Evolutionary conservation across 2,113 vertebrate genomes (phyloP).

Genomic region (Phylloscopus whistleri): DNA sequence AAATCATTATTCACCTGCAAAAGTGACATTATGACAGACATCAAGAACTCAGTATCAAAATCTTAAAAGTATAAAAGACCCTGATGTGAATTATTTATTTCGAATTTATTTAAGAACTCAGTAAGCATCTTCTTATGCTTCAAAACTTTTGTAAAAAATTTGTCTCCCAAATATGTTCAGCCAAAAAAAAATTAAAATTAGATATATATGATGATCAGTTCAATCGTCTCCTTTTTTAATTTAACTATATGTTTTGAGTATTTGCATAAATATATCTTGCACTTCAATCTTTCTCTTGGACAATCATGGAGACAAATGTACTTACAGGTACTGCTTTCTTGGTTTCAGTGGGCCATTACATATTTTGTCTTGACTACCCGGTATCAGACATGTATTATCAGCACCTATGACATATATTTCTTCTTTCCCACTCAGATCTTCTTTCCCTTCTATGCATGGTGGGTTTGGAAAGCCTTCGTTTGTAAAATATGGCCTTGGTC

Average conservation of each 20-base stretch:
- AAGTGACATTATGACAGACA: neutral
- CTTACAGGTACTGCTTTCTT: conserved; percentile 91
- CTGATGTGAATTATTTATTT: neutral
- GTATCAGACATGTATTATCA: conserved; percentile 77
- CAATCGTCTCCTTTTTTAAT: neutral
- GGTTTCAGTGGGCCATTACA: conserved; percentile 96
- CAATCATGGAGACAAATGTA: neutral
- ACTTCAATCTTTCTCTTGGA: neutral
- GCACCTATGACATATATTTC: conserved; percentile 87
- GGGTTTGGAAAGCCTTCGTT: conserved; percentile 91
- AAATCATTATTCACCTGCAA: neutral
- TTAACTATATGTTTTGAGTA: neutral
- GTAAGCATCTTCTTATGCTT: neutral
- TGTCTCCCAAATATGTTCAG: neutral
- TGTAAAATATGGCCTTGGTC: conserved; percentile 87
- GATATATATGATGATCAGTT: neutral
- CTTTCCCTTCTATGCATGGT: conserved; percentile 70
- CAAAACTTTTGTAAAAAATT: neutral
- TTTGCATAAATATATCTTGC: neutral
- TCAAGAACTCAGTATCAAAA: neutral
- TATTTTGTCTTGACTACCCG: conserved; percentile 77
- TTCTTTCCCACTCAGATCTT: conserved; percentile 57
- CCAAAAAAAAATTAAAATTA: neutral
- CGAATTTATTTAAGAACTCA: neutral
- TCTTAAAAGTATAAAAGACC: too few relatives aligned